A percentile compares a stretch with the other conserved stretches of the same genome.
These are phyloP conservation scores for Pomacea maculata DNA, from an alignment of 1,140 invertebrate species.

Conservation along the genomic window DNA sequence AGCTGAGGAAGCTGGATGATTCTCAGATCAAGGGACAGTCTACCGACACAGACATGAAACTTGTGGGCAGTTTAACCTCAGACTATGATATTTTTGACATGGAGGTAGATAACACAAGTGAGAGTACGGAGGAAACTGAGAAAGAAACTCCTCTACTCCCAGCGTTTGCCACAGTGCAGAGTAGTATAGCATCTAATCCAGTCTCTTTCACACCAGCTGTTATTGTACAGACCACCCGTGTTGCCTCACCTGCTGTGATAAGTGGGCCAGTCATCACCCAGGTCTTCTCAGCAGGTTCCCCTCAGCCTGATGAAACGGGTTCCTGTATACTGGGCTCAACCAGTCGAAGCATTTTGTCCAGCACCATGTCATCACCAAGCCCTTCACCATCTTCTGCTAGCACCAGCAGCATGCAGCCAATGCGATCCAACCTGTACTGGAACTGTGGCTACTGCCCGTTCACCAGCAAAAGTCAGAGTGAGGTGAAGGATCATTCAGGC, in stretches of 20 bases:
- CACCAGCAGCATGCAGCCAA: not conserved
- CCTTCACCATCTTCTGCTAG: not conserved
- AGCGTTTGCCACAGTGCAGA: too few relatives aligned
- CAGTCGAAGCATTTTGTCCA: not conserved
- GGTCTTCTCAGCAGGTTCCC: conserved; percentile 1
- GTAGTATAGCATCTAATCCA: too few relatives aligned
- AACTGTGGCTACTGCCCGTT: conserved; percentile 59
- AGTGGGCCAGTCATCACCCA: conserved; percentile 5
- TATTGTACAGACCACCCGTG: too few relatives aligned
- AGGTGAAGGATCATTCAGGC: conserved; percentile 53
- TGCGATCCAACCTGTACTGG: conserved; percentile 50
- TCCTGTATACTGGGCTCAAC: not conserved
- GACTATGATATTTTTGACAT: conserved; percentile 46
- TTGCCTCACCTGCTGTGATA: too few relatives aligned
- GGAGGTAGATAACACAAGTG: conserved; percentile 47
- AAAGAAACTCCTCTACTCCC: not conserved
- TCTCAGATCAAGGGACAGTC: not conserved
- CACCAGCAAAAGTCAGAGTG: conserved; percentile 49
- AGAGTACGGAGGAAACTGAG: conserved; percentile 25
- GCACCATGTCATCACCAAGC: not conserved
- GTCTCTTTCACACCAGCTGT: too few relatives aligned
- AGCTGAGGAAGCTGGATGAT: not conserved
- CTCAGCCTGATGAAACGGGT: not conserved
- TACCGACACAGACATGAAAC: conserved; percentile 3
- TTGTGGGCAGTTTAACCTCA: conserved; percentile 15